A percentile compares a stretch with the other conserved stretches of the same genome.
These are phyloP conservation scores for Shargacucullia verbasci DNA, from an alignment of 2,888 invertebrate genomes.

Conservation along the genomic window DNA sequence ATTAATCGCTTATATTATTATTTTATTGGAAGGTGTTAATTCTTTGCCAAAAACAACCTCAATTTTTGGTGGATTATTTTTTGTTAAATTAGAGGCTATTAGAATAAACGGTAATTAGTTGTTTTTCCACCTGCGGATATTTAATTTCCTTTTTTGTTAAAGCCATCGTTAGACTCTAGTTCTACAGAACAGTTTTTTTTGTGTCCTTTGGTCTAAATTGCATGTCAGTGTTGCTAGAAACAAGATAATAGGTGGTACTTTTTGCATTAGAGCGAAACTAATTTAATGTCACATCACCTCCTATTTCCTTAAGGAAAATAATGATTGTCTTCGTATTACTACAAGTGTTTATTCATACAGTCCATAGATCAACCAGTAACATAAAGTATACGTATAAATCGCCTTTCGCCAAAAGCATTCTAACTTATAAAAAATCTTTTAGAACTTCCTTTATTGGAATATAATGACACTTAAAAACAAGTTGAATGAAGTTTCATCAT, in stretches of 20 bases:
- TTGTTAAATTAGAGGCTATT: constrained; percentile 8
- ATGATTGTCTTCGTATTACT: background rate
- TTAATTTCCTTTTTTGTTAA: constrained; percentile 12
- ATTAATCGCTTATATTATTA: background rate
- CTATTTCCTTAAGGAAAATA: background rate
- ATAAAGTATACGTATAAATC: too few species aligned
- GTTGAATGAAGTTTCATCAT: too few species aligned
- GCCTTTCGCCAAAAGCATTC: too few species aligned
- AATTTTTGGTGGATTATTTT: constrained; percentile 2
- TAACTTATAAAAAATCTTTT: too few species aligned
- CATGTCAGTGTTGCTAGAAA: constrained; percentile 7
- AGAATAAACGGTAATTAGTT: constrained; percentile 1
- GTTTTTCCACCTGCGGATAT: constrained; percentile 3
- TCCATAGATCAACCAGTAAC: too few species aligned
- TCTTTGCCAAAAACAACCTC: background rate
- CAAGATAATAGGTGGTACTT: background rate
- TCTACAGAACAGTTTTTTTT: background rate
- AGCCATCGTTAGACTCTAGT: constrained; percentile 1
- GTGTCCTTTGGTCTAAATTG: constrained; percentile 1
- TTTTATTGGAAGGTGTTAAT: background rate
- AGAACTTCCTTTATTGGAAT: too few species aligned
- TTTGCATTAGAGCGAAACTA: background rate
- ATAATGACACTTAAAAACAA: too few species aligned
- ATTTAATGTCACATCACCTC: background rate
- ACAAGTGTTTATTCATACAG: too few species aligned